Evolutionary conservation across 2,888 invertebrate species (phyloP).

Genomic region (Synergus itoensis): DNA sequence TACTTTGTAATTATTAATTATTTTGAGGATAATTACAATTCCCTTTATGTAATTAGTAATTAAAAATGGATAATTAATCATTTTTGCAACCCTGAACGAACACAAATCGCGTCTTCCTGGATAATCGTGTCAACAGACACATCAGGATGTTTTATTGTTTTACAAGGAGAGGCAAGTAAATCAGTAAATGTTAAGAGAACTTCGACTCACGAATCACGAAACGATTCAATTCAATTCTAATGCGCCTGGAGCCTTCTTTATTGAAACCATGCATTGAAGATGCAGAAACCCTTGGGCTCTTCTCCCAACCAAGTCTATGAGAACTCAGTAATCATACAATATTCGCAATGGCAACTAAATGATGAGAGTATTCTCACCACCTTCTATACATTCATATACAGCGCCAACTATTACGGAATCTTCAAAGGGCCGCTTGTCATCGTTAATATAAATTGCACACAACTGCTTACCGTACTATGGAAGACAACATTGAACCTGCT

Average conservation of each 20-base stretch:
- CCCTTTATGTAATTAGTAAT: too few species aligned
- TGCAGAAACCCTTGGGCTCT: slow-evolving; percentile 47
- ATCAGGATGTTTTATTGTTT: slow-evolving; percentile 5
- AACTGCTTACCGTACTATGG: slow-evolving; percentile 9
- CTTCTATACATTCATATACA: slow-evolving; percentile 46
- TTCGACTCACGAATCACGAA: slow-evolving; percentile 22
- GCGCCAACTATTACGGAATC: slow-evolving; percentile 35
- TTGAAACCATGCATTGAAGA: background rate
- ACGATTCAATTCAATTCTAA: slow-evolving; percentile 40
- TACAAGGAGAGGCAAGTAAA: slow-evolving; percentile 37
- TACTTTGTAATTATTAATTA: too few species aligned
- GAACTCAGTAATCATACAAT: slow-evolving; percentile 50
- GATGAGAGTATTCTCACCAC: slow-evolving; percentile 73
- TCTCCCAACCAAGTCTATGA: slow-evolving; percentile 41
- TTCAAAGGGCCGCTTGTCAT: slow-evolving; percentile 32
- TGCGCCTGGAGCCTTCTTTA: slow-evolving; percentile 1
- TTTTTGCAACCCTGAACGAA: too few species aligned
- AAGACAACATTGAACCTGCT: slow-evolving; percentile 46
- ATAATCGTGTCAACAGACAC: slow-evolving; percentile 34
- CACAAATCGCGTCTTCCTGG: slow-evolving; percentile 47
- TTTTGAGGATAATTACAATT: too few species aligned
- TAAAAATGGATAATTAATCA: too few species aligned
- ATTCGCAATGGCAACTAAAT: slow-evolving; percentile 56
- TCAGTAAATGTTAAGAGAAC: slow-evolving; percentile 21
- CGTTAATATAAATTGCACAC: slow-evolving; percentile 43